Base-by-base conservation (phyloP, 2,113 vertebrate species). In the Chiloscyllium plagiosum region DNA sequence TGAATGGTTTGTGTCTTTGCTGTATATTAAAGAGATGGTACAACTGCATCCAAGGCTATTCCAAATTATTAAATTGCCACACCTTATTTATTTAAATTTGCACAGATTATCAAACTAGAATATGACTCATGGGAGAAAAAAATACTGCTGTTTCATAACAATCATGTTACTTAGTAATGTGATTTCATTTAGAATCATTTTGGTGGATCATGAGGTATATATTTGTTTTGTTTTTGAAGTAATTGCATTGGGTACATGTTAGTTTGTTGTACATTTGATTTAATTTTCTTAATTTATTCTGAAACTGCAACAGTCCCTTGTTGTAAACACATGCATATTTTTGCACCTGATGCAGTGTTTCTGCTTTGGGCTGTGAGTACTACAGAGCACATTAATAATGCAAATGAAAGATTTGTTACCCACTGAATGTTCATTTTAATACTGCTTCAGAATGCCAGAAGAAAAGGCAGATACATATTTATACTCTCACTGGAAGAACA, bases 271-370 rank as follows among this genome's bases (percentile, higher is more conserved):
- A 33, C 37, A 69, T 42, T 69, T 72, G 37, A 24, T 68, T 94
- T 47, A n/a, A 94, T 42, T 24, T 24, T 69, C 33, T 24, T 24
- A 94, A 69, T 94, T n/a, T 69, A 65, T 2, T 94, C 24, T 12
- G 5, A 69, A 69, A 92, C 47, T 86, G 29, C 37, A 92, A 65
- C 89, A n/a, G 89, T 37, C 89, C 56, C 26, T 92, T 65, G 29
- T 65, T 29, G 33, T 42, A 37, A 47, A 69, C 19, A 37, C 66
- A 42, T 12, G 29, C n/a, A 42, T 66, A 61, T 65, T 37, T 0
- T 61, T 66, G 13, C 50, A 93, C 4, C 89, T 94, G 92, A 94
- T 69, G 65, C 92, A 69, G 42, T 94, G 90, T n/a, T 68, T 68
- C 66, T 94, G 65, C 37, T 92, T 69, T 68, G 33, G 19, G 90